phyloP scores from a whole-genome alignment of 1,140 invertebrate genomes.

The Phymorhynchus buccinoides region DNA sequence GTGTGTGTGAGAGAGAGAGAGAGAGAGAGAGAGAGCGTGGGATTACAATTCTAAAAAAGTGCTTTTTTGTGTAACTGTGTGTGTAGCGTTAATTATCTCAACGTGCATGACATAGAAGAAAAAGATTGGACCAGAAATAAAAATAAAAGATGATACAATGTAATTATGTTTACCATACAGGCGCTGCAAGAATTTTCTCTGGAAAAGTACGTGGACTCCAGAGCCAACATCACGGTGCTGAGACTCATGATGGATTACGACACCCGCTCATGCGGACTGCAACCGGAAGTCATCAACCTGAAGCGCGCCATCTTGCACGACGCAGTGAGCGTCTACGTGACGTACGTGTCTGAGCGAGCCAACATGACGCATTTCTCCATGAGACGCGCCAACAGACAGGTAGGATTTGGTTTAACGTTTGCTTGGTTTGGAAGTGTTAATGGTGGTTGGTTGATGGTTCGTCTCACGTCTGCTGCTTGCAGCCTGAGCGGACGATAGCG shows the following conservation, averaged over 20 bases:
- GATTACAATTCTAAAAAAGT: not conserved
- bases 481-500: too few species aligned
- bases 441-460: too few species aligned
- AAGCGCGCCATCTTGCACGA: slow-evolving; percentile 57
- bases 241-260: slow-evolving; percentile 59
- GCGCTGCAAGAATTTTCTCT: not conserved
- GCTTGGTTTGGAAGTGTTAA: too few species aligned
- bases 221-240: slow-evolving; percentile 60
- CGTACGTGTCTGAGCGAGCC: not conserved
- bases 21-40: not conserved
- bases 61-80: too few species aligned
- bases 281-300: slow-evolving; percentile 51
- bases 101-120: too few species aligned
- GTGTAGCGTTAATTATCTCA: too few species aligned
- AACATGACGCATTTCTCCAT: not conserved
- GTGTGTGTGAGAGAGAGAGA: not conserved
- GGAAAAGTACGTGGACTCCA: not conserved
- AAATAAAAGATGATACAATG: not conserved
- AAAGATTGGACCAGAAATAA: too few species aligned
- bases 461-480: too few species aligned
- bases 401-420: not conserved
- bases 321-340: slow-evolving; percentile 43
- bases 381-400: slow-evolving; percentile 20
- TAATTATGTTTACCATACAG: not conserved
- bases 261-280: slow-evolving; percentile 52